Base-by-base conservation (phyloP, 1,140 invertebrate genomes). In the Pogonus chalceus region DNA sequence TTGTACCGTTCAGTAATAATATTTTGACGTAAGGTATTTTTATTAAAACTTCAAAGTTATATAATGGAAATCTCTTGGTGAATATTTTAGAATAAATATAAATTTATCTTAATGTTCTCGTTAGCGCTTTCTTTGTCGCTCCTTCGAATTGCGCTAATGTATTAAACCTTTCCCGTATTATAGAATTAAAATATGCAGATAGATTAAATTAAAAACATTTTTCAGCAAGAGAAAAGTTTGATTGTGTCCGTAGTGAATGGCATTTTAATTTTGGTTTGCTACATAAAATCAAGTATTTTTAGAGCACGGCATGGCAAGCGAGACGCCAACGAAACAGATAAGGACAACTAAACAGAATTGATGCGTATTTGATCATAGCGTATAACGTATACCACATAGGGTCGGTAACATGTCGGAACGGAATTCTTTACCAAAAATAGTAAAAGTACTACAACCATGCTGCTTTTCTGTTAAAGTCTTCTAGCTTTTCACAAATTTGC, bases 161-260 rank as follows among this genome's bases (percentile, higher is more conserved):
- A n/a, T n/a, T n/a, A n/a, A n/a, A n/a, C n/a, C n/a, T n/a, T n/a
- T 31, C 14, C 26, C 14, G 26, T 14, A 14, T 7, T 14, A 31
- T 31, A 43, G 37, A 18, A 43, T 43, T 43, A 43, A 43, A 43
- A 43, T 43, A 43, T 43, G 37, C 37, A 12, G 37, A 43, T 9
- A 43, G 37, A 16, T 43, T 43, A 43, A 43, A 43, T 43, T 43
- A 43, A 43, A 43, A 43, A 43, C 37, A 43, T 43, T 43, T 43
- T 43, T 43, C 37, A 43, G 37, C 18, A 43, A 9, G 37, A 43
- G 37, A 43, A 43, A 43, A 43, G 37, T 43, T 43, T 43, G 37
- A 43, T 43, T 43, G 37, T 43, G 37, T 7, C 37, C 37, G 18
- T 16, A 43, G 18, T 43, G 37, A 9, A 43, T 43, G 37, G 37